Evolutionary conservation across 2,888 invertebrate genomes (phyloP).

Genomic region (Euzophera pinguis): DNA sequence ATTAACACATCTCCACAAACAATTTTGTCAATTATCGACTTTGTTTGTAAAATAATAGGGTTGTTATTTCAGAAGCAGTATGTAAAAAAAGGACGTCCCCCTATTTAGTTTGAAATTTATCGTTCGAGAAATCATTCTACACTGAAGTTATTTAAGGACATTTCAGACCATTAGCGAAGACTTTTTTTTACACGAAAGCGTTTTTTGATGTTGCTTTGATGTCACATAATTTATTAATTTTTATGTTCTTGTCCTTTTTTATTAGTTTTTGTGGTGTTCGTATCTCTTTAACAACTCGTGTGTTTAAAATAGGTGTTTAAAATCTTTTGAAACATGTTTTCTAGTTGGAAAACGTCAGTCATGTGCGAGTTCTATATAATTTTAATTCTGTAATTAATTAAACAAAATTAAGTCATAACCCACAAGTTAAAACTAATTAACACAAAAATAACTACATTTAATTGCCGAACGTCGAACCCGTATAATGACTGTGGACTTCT

Average conservation of each 20-base stretch:
- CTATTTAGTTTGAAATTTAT: constrained; percentile 23
- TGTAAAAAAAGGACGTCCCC: constrained; percentile 1
- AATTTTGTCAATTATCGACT: background rate
- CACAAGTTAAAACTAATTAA: background rate
- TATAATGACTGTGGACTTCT: constrained; percentile 8
- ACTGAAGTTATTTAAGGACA: constrained; percentile 21
- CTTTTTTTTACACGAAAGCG: constrained; percentile 14
- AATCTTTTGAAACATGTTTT: background rate
- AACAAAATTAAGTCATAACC: background rate
- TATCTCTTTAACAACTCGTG: background rate
- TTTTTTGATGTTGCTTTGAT: constrained; percentile 15
- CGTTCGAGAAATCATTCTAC: constrained; percentile 18
- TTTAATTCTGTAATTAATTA: too few relatives aligned
- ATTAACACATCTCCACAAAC: background rate
- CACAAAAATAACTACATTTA: background rate
- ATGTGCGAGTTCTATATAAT: background rate
- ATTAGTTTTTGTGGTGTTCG: background rate
- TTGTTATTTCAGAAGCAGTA: background rate
- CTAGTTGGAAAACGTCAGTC: background rate
- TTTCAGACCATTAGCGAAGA: constrained; percentile 19
- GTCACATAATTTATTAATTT: constrained; percentile 7
- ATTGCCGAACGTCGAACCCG: background rate
- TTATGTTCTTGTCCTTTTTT: background rate
- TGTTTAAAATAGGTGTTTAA: background rate
- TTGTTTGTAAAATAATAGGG: background rate